A percentile compares a stretch with the other conserved stretches of the same genome.
Evolutionary conservation across 2,113 vertebrate genomes (phyloP).

Genomic region (Seriola quinqueradiata): DNA sequence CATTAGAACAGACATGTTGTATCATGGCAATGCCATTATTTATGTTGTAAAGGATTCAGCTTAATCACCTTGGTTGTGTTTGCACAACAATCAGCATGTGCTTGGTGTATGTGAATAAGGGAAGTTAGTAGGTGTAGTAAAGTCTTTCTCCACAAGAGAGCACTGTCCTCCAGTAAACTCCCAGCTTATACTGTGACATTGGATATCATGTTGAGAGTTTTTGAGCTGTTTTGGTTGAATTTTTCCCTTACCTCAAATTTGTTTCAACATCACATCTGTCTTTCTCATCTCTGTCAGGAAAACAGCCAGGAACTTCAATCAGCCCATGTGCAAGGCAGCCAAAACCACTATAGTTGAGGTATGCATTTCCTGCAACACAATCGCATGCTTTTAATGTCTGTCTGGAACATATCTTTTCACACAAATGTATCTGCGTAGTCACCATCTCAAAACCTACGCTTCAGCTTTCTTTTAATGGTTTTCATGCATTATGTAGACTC

Average conservation of each 20-base stretch:
- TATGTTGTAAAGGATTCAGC: slow-evolving; percentile 1
- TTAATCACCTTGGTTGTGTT: slow-evolving; percentile 44
- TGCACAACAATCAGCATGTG: not conserved
- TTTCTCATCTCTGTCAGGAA: slow-evolving; percentile 84
- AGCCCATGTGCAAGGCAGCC: slow-evolving; percentile 99
- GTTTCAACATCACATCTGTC: not conserved
- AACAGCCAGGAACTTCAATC: slow-evolving; percentile 97
- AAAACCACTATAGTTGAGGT: slow-evolving; percentile 96
- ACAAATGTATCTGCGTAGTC: not conserved
- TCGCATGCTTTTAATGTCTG: not conserved
- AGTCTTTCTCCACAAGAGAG: slow-evolving; percentile 75
- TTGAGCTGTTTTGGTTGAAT: not conserved
- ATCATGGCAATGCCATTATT: slow-evolving; percentile 3
- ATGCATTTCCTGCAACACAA: slow-evolving; percentile 48
- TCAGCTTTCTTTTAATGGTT: not conserved
- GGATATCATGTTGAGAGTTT: not conserved
- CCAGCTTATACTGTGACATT: not conserved
- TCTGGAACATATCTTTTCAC: not conserved
- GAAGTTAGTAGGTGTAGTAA: slow-evolving; percentile 39
- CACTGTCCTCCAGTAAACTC: slow-evolving; percentile 61
- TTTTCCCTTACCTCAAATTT: not conserved
- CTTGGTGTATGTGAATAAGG: not conserved
- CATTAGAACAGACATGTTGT: not conserved
- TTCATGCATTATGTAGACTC: slow-evolving; percentile 10
- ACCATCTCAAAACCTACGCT: not conserved